Base-by-base conservation (phyloP, 2,113 vertebrate genomes). In the Austrofundulus limnaeus region DNA sequence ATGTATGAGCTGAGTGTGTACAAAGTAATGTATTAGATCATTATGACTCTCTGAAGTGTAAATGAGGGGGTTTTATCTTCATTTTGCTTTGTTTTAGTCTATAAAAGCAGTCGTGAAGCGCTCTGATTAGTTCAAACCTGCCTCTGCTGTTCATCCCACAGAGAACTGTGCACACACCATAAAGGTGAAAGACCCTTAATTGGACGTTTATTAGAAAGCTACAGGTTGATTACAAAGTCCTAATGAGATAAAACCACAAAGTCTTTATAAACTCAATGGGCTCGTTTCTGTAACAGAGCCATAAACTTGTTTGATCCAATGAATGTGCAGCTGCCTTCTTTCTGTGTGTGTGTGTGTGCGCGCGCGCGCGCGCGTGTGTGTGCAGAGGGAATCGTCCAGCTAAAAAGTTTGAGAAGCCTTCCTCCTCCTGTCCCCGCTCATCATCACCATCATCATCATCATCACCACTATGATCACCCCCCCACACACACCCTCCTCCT, bases 291-390 rank as follows among this genome's bases (percentile, higher is more conserved):
- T 42, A 57, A 45, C 9, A 42, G 38, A 21, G 19, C 65, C 43
- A 47, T 60, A 56, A 61, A 56, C 64, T 71, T 64, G n/a, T 64
- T 68, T n/a, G 55, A 39, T 66, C 42, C 41, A 19, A 52, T 73
- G 54, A 67, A 59, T 61, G 66, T 75, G 55, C 64, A 65, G 72
- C 62, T 70, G 77, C 34, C 13, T 3, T 31, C n/a, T n/a, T n/a
- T n/a, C 58, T 39, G 23, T 21, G 49, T 10, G 42, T 5, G 24
- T 41, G 59, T 45, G 45, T 17, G 72, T 28, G 48, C 48, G 47
- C 31, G 43, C 25, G 42, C 38, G 17, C 16, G 50, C 10, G 42
- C 42, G 38, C 19, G 28, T 16, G 15, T 21, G 39, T 46, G 56
- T 47, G 10, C 25, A 45, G 45, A 68, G 52, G 51, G 75, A 74